Evolutionary conservation across 2,797 vertebrate species (phyloP), one percentile per base, ranked within the genome.

Genomic region (Tolypeutes matacus): DNA sequence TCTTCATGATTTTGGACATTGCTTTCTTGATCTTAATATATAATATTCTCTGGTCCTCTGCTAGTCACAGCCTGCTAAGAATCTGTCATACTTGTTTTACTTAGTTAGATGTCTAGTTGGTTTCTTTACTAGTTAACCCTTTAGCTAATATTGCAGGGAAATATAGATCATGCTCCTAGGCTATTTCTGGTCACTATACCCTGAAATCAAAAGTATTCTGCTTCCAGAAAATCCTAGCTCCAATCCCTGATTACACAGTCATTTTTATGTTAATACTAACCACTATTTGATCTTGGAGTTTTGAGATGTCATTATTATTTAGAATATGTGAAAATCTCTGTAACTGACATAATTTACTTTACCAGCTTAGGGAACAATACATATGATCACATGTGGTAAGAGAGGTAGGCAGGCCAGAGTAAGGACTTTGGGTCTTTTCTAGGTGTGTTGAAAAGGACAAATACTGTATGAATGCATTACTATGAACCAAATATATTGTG

Each of bases 141-240:
- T 46, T 46, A 46, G 46, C 46, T 49, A 11, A 39, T 2, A 21
- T 5, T 69, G 2, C 53, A 78, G 69, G 31, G 56, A 3, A 51
- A 15, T n/a, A n/a, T 53, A 39, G 53, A 62, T 53, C 23, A 17
- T 51, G 51, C 31, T 23, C 34, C 27, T 56, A 46, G 34, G 34
- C 36, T 51, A 67, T 56, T 46, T 85, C 17, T 80, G 29, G 25
- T 65, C 9, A 65, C 42, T 72, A 46, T n/a, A 80, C 27, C 42
- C 12, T 56, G 29, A 92, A 77, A 34, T 87, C 3, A 51, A 84
- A 92, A 77, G 75, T 56, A 53, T 46, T 92, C 70, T 92, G n/a
- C 51, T 2, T 53, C 51, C 51, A 15, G 51, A 51, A 82, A n/a
- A 8, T 20, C 15, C 13, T 53, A 21, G 31, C 29, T 65, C 56